These are phyloP conservation scores for Gobionotothen gibberifrons DNA, from an alignment of 2,797 vertebrate species.

Conservation along the genomic window DNA sequence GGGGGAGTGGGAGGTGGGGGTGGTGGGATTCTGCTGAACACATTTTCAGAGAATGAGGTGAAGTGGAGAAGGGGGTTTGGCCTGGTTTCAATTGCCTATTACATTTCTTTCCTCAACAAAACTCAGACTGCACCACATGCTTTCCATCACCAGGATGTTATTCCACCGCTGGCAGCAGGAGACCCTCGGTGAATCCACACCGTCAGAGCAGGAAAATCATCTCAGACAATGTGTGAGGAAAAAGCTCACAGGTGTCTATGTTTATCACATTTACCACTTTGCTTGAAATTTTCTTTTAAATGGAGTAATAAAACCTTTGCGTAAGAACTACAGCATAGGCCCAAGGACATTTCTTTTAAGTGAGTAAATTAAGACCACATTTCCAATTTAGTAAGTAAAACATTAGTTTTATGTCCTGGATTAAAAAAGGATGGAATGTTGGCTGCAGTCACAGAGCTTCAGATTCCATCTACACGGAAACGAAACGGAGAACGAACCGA, in stretches of 20 bases:
- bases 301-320: slow-evolving; percentile 63
- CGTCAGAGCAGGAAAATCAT: slow-evolving; percentile 44
- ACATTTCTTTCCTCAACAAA: slow-evolving; percentile 62
- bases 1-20: neutral
- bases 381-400: slow-evolving; percentile 46
- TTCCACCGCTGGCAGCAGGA: slow-evolving; percentile 45
- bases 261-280: slow-evolving; percentile 48
- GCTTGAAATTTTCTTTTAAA: slow-evolving; percentile 65
- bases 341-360: slow-evolving; percentile 39
- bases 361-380: slow-evolving; percentile 74
- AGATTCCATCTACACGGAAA: too few species aligned
- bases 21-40: slow-evolving; percentile 64
- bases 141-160: slow-evolving; percentile 60
- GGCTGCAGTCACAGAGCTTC: slow-evolving; percentile 8
- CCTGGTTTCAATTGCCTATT: slow-evolving; percentile 62
- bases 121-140: slow-evolving; percentile 43
- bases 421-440: slow-evolving; percentile 25
- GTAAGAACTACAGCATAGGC: slow-evolving; percentile 45
- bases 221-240: slow-evolving; percentile 43
- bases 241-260: slow-evolving; percentile 60
- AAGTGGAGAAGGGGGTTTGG: slow-evolving; percentile 52
- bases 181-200: slow-evolving; percentile 33
- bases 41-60: slow-evolving; percentile 51
- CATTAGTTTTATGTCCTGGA: slow-evolving; percentile 28
- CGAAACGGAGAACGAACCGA: too few species aligned